Conservation (phyloP, 2,113 vertebrate species). For the Tetraodon nigroviridis region DNA sequence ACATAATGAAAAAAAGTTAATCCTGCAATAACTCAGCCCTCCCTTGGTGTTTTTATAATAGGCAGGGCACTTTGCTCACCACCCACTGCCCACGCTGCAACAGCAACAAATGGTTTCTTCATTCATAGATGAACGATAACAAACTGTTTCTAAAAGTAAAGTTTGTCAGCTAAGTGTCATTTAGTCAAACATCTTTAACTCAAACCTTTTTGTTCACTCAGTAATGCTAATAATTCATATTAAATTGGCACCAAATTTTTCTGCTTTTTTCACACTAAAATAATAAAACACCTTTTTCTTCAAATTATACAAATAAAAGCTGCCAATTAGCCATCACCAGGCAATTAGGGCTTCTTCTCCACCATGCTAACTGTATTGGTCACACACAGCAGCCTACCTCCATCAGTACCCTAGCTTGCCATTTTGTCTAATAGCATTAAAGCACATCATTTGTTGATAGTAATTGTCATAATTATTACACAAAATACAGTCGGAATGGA, state of each 20-base stretch:
- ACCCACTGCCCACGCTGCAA: slow-evolving; percentile 55
- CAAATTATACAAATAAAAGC: slow-evolving; percentile 47
- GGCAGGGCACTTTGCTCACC: slow-evolving; percentile 40
- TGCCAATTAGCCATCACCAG: slow-evolving; percentile 57
- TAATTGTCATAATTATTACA: slow-evolving; percentile 79
- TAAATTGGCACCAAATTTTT: slow-evolving; percentile 17
- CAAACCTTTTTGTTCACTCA: neutral
- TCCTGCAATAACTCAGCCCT: slow-evolving; percentile 63
- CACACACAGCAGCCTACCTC: slow-evolving; percentile 50
- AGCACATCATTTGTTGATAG: slow-evolving; percentile 72
- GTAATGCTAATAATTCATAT: slow-evolving; percentile 16
- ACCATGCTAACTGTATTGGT: slow-evolving; percentile 44
- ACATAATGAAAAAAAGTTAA: slow-evolving; percentile 70
- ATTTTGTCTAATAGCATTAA: slow-evolving; percentile 73
- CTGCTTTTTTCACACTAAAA: slow-evolving; percentile 18
- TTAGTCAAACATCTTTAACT: neutral
- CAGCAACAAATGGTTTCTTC: slow-evolving; percentile 33
- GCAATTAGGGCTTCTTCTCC: slow-evolving; percentile 47
- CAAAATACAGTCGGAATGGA: slow-evolving; percentile 65
- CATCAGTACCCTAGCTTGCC: slow-evolving; percentile 50
- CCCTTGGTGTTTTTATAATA: slow-evolving; percentile 62
- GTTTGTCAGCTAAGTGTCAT: neutral
- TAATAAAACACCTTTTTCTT: slow-evolving; percentile 43
- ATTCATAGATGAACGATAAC: neutral
- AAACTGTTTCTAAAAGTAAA: neutral